Percentiles rank a stretch among this genome's conserved stretches.
phyloP scores from a whole-genome alignment of 2,888 invertebrate species.

The Eupithecia inturbata region DNA sequence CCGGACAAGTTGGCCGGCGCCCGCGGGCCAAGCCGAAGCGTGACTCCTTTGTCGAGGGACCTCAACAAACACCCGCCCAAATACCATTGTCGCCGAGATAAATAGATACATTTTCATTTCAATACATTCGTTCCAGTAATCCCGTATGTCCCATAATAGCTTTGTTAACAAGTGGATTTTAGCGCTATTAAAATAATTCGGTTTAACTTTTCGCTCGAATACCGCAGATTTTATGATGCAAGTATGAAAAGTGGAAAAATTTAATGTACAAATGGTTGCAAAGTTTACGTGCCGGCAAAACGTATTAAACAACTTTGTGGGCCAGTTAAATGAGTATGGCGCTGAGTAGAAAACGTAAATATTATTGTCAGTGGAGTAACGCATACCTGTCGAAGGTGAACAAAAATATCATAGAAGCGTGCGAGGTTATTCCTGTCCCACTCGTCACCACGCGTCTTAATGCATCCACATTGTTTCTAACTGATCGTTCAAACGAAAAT shows the following conservation, averaged over 20 bases:
- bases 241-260: slow-evolving; percentile 28
- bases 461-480: slow-evolving; percentile 42
- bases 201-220: slow-evolving; percentile 32
- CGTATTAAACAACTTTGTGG: slow-evolving; percentile 40
- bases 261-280: slow-evolving; percentile 37
- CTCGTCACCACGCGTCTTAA: slow-evolving; percentile 45
- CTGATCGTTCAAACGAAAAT: slow-evolving; percentile 38
- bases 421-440: slow-evolving; percentile 61
- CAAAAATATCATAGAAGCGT: slow-evolving; percentile 64
- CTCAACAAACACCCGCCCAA: slow-evolving; percentile 52
- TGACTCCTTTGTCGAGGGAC: slow-evolving; percentile 57
- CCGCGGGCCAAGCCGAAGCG: slow-evolving; percentile 51
- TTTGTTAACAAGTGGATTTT: slow-evolving; percentile 28
- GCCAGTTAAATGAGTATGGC: slow-evolving; percentile 46
- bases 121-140: slow-evolving; percentile 21
- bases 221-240: slow-evolving; percentile 26
- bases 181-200: slow-evolving; percentile 38
- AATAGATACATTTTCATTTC: slow-evolving; percentile 38
- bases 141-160: slow-evolving; percentile 29
- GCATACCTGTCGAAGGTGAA: slow-evolving; percentile 70
- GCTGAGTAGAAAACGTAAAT: slow-evolving; percentile 48
- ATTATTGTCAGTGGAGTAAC: slow-evolving; percentile 53
- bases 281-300: slow-evolving; percentile 38
- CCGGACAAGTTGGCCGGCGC: slow-evolving; percentile 61
- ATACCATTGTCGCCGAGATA: slow-evolving; percentile 49